phyloP scores from a whole-genome alignment of 2,888 invertebrate genomes.

The Tribolium freemani region DNA sequence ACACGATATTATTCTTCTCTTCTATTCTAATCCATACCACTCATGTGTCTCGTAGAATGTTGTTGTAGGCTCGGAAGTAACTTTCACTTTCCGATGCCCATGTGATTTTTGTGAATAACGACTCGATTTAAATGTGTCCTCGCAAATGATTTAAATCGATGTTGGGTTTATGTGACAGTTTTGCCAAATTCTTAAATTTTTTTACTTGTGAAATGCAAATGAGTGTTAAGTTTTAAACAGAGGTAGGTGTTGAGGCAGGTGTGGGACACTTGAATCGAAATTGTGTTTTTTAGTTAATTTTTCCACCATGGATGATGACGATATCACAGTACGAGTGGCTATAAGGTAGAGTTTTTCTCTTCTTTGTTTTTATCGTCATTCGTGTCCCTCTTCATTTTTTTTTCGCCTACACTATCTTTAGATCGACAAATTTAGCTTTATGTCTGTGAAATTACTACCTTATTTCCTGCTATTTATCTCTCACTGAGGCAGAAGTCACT shows the following conservation, averaged over 20 bases:
- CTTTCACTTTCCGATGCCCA: slow-evolving; percentile 54
- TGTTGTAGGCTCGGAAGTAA: slow-evolving; percentile 51
- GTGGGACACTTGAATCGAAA: slow-evolving; percentile 51
- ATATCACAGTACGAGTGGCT: slow-evolving; percentile 79
- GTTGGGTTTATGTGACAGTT: slow-evolving; percentile 11
- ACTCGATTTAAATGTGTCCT: neutral
- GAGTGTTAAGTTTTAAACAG: slow-evolving; percentile 55
- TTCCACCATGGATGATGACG: slow-evolving; percentile 73
- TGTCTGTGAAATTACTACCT: slow-evolving; percentile 46
- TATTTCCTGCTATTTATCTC: slow-evolving; percentile 46
- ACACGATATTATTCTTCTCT: slow-evolving; percentile 44
- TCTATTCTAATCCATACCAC: slow-evolving; percentile 50
- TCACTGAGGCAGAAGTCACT: neutral
- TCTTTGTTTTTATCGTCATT: slow-evolving; percentile 22
- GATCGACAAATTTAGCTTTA: slow-evolving; percentile 47
- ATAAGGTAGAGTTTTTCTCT: slow-evolving; percentile 71
- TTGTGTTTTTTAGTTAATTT: slow-evolving; percentile 50
- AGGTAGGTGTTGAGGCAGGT: slow-evolving; percentile 60
- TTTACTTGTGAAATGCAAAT: slow-evolving; percentile 52
- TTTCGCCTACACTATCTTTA: slow-evolving; percentile 47
- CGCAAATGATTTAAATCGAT: neutral
- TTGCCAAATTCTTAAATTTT: slow-evolving; percentile 15
- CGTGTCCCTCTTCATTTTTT: slow-evolving; percentile 24
- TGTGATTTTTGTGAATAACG: slow-evolving; percentile 37
- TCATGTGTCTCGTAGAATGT: slow-evolving; percentile 48